Conservation (phyloP, 2,113 vertebrate species). For the Clarias gariepinus region DNA sequence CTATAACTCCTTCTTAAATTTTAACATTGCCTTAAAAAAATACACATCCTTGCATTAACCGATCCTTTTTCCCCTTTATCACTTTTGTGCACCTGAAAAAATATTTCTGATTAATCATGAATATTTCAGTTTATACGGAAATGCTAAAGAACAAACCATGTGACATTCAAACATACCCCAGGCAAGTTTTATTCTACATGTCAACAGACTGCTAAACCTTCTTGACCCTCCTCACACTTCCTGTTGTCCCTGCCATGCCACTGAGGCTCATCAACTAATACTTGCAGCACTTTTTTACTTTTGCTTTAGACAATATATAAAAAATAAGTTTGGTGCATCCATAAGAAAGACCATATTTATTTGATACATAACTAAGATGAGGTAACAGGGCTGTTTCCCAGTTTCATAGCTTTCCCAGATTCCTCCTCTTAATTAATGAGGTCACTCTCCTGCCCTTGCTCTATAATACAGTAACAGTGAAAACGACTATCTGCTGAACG, state of each 20-base stretch:
- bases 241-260: too few relatives aligned
- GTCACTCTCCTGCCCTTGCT: background rate
- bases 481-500: conserved; percentile 36
- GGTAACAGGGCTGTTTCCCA: background rate
- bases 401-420: conserved; percentile 2
- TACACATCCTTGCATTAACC: background rate
- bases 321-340: background rate
- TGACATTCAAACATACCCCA: background rate
- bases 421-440: conserved; percentile 32
- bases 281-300: background rate
- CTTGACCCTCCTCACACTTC: background rate
- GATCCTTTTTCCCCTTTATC: background rate
- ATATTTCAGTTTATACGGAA: background rate
- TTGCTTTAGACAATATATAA: background rate
- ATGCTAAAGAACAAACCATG: background rate
- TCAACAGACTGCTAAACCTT: background rate
- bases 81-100: background rate
- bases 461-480: conserved; percentile 1
- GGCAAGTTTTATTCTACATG: background rate
- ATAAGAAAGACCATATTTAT: background rate
- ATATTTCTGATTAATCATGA: background rate
- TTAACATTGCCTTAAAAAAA: background rate
- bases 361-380: background rate
- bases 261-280: background rate
- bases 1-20: background rate